Percentiles rank a stretch among this genome's conserved stretches.
Conservation (phyloP, 2,888 invertebrate species). For the Ophion ventricosus region DNA sequence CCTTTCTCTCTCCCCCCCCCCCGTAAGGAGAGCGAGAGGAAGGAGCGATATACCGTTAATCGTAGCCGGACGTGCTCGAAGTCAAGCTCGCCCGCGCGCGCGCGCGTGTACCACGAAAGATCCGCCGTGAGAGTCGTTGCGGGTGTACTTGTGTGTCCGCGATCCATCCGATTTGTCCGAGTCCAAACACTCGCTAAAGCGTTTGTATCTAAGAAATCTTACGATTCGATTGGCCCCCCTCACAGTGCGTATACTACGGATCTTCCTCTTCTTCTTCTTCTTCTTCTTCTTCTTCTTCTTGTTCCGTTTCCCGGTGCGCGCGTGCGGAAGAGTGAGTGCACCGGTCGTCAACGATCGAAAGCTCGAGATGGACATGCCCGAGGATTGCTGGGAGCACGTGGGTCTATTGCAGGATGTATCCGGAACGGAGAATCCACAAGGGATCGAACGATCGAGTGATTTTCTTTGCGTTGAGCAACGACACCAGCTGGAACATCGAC, state of each 20-base stretch:
- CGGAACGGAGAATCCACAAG: conserved; percentile 74
- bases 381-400: conserved; percentile 83
- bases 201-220: too few relatives aligned
- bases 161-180: conserved; percentile 28
- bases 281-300: too few relatives aligned
- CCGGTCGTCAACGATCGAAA: too few relatives aligned
- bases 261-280: too few relatives aligned
- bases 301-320: conserved; percentile 26
- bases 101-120: conserved; percentile 20
- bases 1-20: conserved; percentile 57
- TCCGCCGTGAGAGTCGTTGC: conserved; percentile 17
- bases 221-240: too few relatives aligned
- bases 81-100: conserved; percentile 63
- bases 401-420: conserved; percentile 81
- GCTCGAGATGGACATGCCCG: conserved; percentile 79
- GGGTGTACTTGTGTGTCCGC: conserved; percentile 33
- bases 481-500: conserved; percentile 76
- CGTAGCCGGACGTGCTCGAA: conserved; percentile 65
- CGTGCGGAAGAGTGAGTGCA: conserved; percentile 13
- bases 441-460: conserved; percentile 66
- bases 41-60: conserved; percentile 63
- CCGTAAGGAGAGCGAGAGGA: conserved; percentile 56
- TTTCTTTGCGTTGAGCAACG: conserved; percentile 73
- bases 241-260: neutral
- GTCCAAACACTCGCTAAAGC: too few relatives aligned